phyloP scores from a whole-genome alignment of 2,113 vertebrate genomes.

The Poeciliopsis retropinna region DNA sequence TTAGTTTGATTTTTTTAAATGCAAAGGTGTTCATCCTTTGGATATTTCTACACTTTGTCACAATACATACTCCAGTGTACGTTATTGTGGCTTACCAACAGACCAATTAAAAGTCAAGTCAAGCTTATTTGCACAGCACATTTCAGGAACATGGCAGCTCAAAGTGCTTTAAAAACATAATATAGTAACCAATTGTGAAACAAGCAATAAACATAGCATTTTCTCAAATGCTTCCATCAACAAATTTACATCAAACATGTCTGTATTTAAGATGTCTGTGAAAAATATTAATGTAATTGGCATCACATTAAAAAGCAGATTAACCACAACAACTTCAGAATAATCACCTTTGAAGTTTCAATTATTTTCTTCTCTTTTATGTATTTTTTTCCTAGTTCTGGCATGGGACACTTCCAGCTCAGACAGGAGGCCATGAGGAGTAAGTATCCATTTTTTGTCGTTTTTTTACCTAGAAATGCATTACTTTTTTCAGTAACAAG shows the following conservation, averaged over 20 bases:
- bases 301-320: conserved; percentile 5
- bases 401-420: conserved; percentile 89
- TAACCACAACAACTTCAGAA: background rate
- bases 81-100: background rate
- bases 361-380: background rate
- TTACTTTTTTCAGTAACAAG: too few relatives aligned
- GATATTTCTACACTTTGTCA: background rate
- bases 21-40: background rate
- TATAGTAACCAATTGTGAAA: too few relatives aligned
- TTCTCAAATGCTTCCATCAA: too few relatives aligned
- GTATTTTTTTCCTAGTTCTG: conserved; percentile 85
- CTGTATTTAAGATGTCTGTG: too few relatives aligned
- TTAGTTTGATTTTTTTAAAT: too few relatives aligned
- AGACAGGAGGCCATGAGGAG: conserved; percentile 90
- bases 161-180: too few relatives aligned
- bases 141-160: too few relatives aligned
- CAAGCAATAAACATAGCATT: too few relatives aligned
- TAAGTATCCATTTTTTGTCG: conserved; percentile 75
- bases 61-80: background rate
- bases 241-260: too few relatives aligned
- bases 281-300: too few relatives aligned
- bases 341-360: background rate
- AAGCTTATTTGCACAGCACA: too few relatives aligned
- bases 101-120: background rate
- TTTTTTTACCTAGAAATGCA: too few relatives aligned